These are phyloP conservation scores for Musca domestica DNA, from an alignment of 1,140 invertebrate species.

Conservation along the genomic window DNA sequence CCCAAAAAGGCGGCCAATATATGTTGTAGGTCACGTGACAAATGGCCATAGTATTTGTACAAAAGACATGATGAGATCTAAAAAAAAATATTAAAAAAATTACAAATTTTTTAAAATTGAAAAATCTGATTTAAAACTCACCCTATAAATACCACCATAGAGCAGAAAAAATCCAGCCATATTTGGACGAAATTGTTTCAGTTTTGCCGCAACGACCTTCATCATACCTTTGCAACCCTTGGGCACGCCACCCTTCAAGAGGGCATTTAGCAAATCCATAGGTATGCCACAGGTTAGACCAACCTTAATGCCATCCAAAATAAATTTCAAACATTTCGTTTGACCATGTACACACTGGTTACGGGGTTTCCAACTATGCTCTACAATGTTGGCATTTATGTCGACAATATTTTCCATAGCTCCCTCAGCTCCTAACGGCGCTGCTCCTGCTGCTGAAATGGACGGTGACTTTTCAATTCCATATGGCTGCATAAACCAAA, in stretches of 20 bases:
- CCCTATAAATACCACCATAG: constrained; percentile 9
- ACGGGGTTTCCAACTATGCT: not conserved
- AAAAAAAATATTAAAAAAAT: not conserved
- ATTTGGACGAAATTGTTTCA: constrained; percentile 9
- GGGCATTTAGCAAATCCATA: not conserved
- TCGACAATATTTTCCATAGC: not conserved
- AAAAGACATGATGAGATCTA: constrained; percentile 3
- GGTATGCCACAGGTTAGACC: not conserved
- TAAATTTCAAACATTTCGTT: not conserved
- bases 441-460: not conserved
- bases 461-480: not conserved
- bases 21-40: not conserved
- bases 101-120: not conserved
- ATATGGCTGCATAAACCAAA: constrained; percentile 14
- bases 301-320: not conserved
- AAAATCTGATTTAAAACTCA: not conserved
- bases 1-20: not conserved
- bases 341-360: not conserved
- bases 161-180: constrained; percentile 9
- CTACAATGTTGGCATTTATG: not conserved
- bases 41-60: constrained; percentile 1
- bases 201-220: not conserved
- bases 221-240: not conserved
- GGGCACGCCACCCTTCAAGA: not conserved
- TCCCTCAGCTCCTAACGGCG: no score